Evolutionary conservation across 35 echinoderm and acorn worm genomes (phyloP), one percentile per base, ranked within the genome.

Genomic region (Hemicentrotus pulcherrimus): DNA sequence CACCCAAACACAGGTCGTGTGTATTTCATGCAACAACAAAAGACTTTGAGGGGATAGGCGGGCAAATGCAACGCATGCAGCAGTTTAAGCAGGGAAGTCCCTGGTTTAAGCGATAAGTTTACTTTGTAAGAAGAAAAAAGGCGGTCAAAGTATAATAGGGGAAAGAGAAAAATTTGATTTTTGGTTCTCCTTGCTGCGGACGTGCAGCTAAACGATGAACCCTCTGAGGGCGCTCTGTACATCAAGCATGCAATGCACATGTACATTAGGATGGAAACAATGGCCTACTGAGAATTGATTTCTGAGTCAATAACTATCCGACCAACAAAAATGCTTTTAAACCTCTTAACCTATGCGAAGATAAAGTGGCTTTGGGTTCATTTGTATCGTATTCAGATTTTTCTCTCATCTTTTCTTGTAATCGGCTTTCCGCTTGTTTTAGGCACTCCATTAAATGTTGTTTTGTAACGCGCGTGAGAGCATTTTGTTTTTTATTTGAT

Each of bases 271-370:
- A 78, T 78, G 0, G 22, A 78, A 78, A 78, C 65, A 78, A 0
- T 28, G 65, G 65, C 31, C 88, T 24, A 90, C 32, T 31, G 88
- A 47, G 88, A 90, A 90, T 90, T 41, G 88, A 90, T 90, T 90
- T 90, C 88, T 46, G 30, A 90, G 88, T 90, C 88, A 41, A 90
- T 90, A 90, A 78, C 65, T 78, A 78, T n/a, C 88, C 32, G 88
- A 33, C 88, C 88, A 24, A 90, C 88, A 33, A 41, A 90, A 90
- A 90, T 33, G 88, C 88, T 90, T 90, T 90, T 90, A 90, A 90
- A 47, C 88, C 88, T 90, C 88, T 90, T 28, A 47, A 90, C 88
- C 33, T 30, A 5, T 45, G 46, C 2, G 65, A 78, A 22, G 65
- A 22, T 28, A 78, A 59, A 78, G 65, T 78, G 65, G 65, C 28